Evolutionary conservation across 2,113 vertebrate genomes (phyloP).

Genomic region (Megaptera novaeangliae): DNA sequence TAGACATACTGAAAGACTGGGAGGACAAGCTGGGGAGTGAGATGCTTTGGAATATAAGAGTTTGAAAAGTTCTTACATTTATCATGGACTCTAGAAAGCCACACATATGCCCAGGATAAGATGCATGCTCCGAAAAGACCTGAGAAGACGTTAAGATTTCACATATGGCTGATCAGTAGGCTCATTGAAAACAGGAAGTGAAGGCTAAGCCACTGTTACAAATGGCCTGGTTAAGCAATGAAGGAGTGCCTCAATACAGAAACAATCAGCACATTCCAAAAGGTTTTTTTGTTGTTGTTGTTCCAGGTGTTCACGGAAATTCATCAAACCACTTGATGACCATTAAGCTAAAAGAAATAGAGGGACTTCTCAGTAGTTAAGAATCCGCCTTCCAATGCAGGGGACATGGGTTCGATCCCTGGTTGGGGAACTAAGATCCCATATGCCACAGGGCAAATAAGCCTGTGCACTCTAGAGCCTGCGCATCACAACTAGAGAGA

Average conservation of each 20-base stretch:
- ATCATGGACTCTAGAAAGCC: neutral
- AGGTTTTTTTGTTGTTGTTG: neutral
- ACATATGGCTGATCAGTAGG: neutral
- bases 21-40: neutral
- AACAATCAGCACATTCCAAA: neutral
- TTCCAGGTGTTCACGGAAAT: neutral
- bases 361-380: too few relatives aligned
- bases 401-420: too few relatives aligned
- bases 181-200: neutral
- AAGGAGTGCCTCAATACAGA: neutral
- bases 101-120: neutral
- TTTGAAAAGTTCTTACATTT: neutral
- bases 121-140: neutral
- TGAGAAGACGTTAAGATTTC: neutral
- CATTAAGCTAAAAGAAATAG: neutral
- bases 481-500: too few relatives aligned
- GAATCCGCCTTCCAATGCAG: too few relatives aligned
- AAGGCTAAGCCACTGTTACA: neutral
- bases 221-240: neutral
- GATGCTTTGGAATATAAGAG: neutral
- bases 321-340: neutral
- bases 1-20: neutral
- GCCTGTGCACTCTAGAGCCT: too few relatives aligned
- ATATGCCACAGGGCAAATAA: too few relatives aligned
- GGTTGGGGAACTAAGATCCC: too few relatives aligned